These are phyloP conservation scores for Toxostoma redivivum DNA, from an alignment of 2,113 vertebrate genomes.

Conservation along the genomic window DNA sequence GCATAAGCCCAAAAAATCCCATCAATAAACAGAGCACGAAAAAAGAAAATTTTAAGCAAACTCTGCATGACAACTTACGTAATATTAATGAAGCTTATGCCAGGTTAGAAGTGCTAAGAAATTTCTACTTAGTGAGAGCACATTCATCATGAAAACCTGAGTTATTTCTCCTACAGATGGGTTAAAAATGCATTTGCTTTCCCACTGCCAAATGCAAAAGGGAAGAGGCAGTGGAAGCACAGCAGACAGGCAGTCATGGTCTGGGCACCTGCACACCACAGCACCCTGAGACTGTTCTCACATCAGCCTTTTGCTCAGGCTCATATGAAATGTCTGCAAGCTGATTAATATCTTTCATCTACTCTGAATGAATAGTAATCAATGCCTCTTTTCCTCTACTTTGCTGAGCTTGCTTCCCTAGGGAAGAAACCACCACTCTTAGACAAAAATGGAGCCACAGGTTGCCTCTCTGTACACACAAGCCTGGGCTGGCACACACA, in stretches of 20 bases:
- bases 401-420: neutral
- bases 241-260: neutral
- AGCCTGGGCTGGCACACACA: neutral
- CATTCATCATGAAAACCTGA: neutral
- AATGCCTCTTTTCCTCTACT: neutral
- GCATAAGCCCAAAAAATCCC: neutral
- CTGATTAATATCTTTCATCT: neutral
- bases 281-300: neutral
- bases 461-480: neutral
- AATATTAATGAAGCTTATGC: neutral
- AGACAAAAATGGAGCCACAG: neutral
- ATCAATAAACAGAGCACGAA: neutral
- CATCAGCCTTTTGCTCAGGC: neutral
- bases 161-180: neutral
- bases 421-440: neutral
- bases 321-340: neutral
- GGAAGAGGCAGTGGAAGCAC: neutral
- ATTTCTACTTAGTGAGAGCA: neutral
- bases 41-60: neutral
- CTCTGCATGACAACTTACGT: fast-evolving
- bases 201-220: neutral
- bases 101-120: neutral
- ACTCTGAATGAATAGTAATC: neutral
- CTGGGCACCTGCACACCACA: neutral
- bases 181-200: neutral